Percentiles rank a stretch among this genome's conserved stretches.
These are phyloP conservation scores for Alviniconcha marisindica DNA, from an alignment of 1,140 invertebrate species.

Conservation along the genomic window DNA sequence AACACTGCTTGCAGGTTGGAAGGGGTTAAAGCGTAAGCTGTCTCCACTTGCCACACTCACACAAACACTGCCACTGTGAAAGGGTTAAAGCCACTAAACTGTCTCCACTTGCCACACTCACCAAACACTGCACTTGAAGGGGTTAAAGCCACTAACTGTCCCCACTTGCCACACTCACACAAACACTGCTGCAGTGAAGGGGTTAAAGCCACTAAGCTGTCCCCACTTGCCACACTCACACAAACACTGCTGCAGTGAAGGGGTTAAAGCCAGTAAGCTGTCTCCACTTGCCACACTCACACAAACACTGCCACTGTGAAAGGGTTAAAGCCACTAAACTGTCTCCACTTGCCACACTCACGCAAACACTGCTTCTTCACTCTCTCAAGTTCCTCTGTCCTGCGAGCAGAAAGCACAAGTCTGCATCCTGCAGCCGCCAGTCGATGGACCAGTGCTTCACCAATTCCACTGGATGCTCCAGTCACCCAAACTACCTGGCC, in stretches of 20 bases:
- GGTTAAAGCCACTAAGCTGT: no score
- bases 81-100: conserved; percentile 53
- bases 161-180: no score
- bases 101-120: no score
- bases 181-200: no score
- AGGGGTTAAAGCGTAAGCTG: no score
- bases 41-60: background rate
- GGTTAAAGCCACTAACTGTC: no score
- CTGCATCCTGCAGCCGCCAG: conserved; percentile 84
- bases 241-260: background rate
- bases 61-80: background rate
- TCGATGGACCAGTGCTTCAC: conserved; percentile 85
- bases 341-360: no score
- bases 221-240: background rate
- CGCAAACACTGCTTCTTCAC: conserved; percentile 85
- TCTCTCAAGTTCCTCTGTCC: conserved; percentile 83
- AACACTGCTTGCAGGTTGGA: no score
- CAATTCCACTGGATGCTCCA: conserved; percentile 93
- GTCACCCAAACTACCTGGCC: conserved; percentile 92
- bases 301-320: no score
- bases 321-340: conserved; percentile 53
- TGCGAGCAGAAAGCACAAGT: conserved; percentile 86
- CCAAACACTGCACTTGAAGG: no score
- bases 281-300: conserved; percentile 73
- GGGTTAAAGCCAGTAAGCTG: conserved; percentile 63